A percentile compares a stretch with the other conserved stretches of the same genome.
Conservation (phyloP, 2,888 invertebrate species). For the Drosophila cognata region DNA sequence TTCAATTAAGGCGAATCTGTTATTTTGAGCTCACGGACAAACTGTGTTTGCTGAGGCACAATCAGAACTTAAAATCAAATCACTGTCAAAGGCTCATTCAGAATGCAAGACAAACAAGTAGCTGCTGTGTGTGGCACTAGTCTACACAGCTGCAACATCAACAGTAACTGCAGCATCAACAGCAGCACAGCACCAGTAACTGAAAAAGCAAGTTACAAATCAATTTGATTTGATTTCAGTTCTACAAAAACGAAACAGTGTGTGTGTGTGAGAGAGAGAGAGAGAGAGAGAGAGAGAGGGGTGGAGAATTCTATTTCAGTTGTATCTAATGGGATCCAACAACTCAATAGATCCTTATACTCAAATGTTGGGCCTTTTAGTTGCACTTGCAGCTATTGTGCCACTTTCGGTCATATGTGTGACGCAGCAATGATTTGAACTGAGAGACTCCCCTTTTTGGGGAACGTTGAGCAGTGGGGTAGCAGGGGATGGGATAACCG, state of each 20-base stretch:
- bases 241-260: not conserved
- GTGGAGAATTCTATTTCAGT: slow-evolving; percentile 4
- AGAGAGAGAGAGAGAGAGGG: not conserved
- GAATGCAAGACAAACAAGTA: slow-evolving; percentile 34
- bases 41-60: slow-evolving; percentile 14
- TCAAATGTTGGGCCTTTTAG: slow-evolving; percentile 11
- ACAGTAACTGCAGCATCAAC: slow-evolving; percentile 12
- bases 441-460: not conserved
- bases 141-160: slow-evolving; percentile 20
- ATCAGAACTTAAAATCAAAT: slow-evolving; percentile 54
- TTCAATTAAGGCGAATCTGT: slow-evolving; percentile 1
- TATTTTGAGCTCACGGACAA: not conserved
- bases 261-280: not conserved
- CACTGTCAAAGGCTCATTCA: slow-evolving; percentile 52
- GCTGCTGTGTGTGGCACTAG: slow-evolving; percentile 18
- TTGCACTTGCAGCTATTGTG: slow-evolving; percentile 38
- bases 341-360: slow-evolving; percentile 18
- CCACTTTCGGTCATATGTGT: slow-evolving; percentile 30
- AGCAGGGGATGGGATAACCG: not conserved
- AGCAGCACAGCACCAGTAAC: slow-evolving; percentile 4
- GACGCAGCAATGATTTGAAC: slow-evolving; percentile 15
- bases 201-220: slow-evolving; percentile 22
- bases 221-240: slow-evolving; percentile 43
- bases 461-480: not conserved
- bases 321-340: slow-evolving; percentile 21